phyloP scores from a whole-genome alignment of 2,113 vertebrate species.

The Elachura formosa region DNA sequence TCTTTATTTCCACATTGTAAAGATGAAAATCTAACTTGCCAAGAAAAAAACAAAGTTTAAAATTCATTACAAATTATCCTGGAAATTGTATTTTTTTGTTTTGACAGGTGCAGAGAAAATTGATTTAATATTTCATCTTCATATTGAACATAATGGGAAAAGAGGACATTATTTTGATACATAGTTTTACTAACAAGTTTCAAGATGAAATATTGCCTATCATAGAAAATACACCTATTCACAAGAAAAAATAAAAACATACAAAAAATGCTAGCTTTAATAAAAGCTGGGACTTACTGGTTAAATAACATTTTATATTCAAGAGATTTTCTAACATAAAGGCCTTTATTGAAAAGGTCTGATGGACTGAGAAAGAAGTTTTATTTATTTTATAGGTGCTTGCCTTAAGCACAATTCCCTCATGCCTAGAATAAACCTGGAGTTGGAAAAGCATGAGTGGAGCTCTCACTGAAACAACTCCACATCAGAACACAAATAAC shows the following conservation, averaged over 20 bases:
- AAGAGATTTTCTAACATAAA: conserved; percentile 24
- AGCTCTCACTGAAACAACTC: conserved; percentile 39
- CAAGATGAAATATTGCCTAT: conserved; percentile 42
- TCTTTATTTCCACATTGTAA: background rate
- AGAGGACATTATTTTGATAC: conserved; percentile 35
- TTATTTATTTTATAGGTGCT: conserved; percentile 42
- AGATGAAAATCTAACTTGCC: background rate
- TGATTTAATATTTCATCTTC: conserved; percentile 18
- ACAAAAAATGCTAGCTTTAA: conserved; percentile 26
- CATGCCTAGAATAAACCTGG: conserved; percentile 33
- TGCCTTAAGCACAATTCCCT: conserved; percentile 45
- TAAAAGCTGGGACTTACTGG: conserved; percentile 31
- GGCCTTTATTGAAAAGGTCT: conserved; percentile 29
- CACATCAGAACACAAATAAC: conserved; percentile 58
- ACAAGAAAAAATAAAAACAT: background rate
- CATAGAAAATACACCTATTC: conserved; percentile 32
- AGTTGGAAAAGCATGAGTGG: conserved; percentile 23
- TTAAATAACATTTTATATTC: conserved; percentile 60
- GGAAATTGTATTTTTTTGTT: conserved; percentile 51
- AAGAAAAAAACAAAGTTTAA: background rate
- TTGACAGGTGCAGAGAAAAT: conserved; percentile 13
- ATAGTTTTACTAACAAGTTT: conserved; percentile 32
- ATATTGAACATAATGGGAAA: conserved; percentile 5
- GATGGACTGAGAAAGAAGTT: conserved; percentile 28
- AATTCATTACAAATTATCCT: conserved; percentile 42